Evolutionary conservation across 92 coral and sea anemone genomes (phyloP), one percentile per base, ranked within the genome.

Genomic region (Plumapathes pennacea): DNA sequence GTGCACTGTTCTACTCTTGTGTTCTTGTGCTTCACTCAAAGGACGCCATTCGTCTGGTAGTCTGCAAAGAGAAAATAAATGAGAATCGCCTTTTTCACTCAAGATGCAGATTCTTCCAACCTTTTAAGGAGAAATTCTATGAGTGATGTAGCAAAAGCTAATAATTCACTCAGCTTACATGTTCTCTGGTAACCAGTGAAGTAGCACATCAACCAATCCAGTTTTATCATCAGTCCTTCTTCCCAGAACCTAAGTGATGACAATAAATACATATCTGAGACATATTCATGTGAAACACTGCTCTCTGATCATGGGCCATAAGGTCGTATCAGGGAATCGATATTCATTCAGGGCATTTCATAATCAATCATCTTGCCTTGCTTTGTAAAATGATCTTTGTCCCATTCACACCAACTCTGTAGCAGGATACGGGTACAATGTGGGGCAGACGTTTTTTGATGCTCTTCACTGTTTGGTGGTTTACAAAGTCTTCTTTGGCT

Each of bases 41-140:
- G 86, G 88, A 18, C 88, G 60, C 99, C 99, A 94, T 32, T 94
- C 99, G 50, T 94, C 99, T 57, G 90, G 88, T 25, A 94, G 50
- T 80, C 99, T 94, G 53, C 44, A 25, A 68, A 61, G 23, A 10
- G 63, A 50, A 32, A 5, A 9, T 17, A 32, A 51, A 30, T 23
- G 25, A 51, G 42, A 31, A 4, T 23, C 28, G n/a, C n/a, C n/a
- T n/a, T n/a, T n/a, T n/a, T n/a, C n/a, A n/a, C n/a, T n/a, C n/a
- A n/a, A n/a, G n/a, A n/a, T n/a, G n/a, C n/a, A n/a, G n/a, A n/a
- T n/a, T n/a, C n/a, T n/a, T n/a, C n/a, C n/a, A n/a, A n/a, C n/a
- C n/a, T n/a, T n/a, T n/a, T n/a, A n/a, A n/a, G n/a, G n/a, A n/a
- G n/a, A n/a, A n/a, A n/a, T n/a, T n/a, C n/a, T n/a, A n/a, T n/a